These are phyloP conservation scores for Scleropages formosus DNA, from an alignment of 2,797 vertebrate species.

Conservation along the genomic window DNA sequence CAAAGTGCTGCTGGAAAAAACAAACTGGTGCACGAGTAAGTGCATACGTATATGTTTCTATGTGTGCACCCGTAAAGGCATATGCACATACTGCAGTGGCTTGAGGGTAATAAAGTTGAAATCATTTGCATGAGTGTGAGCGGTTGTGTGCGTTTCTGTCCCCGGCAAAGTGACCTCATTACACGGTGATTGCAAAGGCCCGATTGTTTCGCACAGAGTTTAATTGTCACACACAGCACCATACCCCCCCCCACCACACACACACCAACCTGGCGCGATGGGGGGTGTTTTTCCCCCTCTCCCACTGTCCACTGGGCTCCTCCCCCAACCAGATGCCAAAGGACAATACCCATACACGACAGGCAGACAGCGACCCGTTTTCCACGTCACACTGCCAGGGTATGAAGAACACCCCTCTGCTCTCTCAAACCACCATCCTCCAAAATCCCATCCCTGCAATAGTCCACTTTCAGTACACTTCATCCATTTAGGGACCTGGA, in stretches of 20 bases:
- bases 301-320: neutral
- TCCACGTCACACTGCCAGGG: neutral
- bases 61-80: too few species aligned
- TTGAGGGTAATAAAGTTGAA: neutral
- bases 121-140: neutral
- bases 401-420: neutral
- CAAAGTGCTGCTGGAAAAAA: too few species aligned
- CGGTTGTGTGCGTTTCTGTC: neutral
- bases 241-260: too few species aligned
- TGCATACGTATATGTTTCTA: too few species aligned
- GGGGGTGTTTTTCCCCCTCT: neutral
- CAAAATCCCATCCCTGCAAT: neutral
- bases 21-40: neutral
- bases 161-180: conserved; percentile 18
- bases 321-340: neutral
- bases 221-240: neutral
- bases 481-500: neutral
- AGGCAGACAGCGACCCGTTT: neutral
- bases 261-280: too few species aligned
- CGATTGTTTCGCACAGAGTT: neutral
- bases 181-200: neutral
- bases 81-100: neutral
- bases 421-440: neutral
- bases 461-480: neutral
- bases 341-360: neutral